Evolutionary conservation across 2,113 vertebrate species (phyloP).

Genomic region (Rissa tridactyla): DNA sequence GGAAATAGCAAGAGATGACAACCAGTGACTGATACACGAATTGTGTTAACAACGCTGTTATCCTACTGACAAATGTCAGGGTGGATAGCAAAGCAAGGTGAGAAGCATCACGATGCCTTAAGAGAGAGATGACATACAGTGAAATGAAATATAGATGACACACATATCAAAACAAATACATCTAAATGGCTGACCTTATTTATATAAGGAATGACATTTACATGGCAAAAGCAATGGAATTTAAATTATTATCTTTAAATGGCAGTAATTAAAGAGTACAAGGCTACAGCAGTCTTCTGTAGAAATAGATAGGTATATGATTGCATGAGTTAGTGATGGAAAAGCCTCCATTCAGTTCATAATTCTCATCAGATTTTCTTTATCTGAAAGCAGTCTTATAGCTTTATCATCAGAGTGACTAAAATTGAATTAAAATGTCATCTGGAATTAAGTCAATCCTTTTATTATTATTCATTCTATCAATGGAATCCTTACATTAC

Average conservation of each 20-base stretch:
- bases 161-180: neutral
- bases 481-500: conserved; percentile 35
- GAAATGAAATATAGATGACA: neutral
- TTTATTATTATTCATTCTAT: conserved; percentile 49
- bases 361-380: conserved; percentile 56
- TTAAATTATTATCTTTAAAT: conserved; percentile 31
- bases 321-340: neutral
- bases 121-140: neutral
- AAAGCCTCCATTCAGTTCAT: conserved; percentile 13
- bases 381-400: conserved; percentile 22
- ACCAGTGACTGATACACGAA: neutral
- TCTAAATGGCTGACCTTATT: conserved; percentile 33
- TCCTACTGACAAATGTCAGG: neutral
- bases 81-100: neutral
- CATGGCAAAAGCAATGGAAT: conserved; percentile 15
- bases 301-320: neutral
- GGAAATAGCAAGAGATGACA: neutral
- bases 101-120: neutral
- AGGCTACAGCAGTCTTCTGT: neutral
- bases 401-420: conserved; percentile 49
- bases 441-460: conserved; percentile 52
- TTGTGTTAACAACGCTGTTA: neutral
- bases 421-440: conserved; percentile 60
- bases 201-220: neutral
- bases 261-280: neutral